Evolutionary conservation across 1,140 invertebrate genomes (phyloP).

Genomic region (Littorina saxatilis): DNA sequence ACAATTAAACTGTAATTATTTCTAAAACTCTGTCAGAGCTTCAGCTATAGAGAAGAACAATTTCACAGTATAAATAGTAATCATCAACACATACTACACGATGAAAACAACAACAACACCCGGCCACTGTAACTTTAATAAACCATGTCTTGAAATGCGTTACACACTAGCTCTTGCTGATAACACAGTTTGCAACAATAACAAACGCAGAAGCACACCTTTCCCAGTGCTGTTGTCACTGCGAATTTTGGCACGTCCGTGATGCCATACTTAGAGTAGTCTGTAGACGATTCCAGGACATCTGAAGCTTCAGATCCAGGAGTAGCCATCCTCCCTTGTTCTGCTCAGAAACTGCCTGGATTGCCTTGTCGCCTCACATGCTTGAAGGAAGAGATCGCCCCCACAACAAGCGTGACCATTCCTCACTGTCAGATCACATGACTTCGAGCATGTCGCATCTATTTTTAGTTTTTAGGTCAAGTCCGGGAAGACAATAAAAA

Average conservation of each 20-base stretch:
- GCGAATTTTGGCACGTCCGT: conserved; percentile 57
- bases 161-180: no score
- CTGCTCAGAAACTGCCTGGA: neutral
- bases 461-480: neutral
- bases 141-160: neutral
- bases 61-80: no score
- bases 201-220: conserved; percentile 40
- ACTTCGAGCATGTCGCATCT: neutral
- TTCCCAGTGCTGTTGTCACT: conserved; percentile 54
- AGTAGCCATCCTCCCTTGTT: neutral
- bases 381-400: neutral
- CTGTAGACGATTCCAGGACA: conserved; percentile 40
- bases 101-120: no score
- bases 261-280: conserved; percentile 62
- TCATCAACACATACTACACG: no score
- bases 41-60: no score
- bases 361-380: neutral
- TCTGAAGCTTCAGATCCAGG: neutral
- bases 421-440: neutral
- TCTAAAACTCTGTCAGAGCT: no score
- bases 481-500: no score
- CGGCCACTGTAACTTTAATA: no score
- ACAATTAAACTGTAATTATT: no score
- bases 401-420: neutral
- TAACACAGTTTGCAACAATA: no score